A percentile compares a stretch with the other conserved stretches of the same genome.
Conservation (phyloP, 2,888 invertebrate species). For the Rhopalosiphum nymphaeae region DNA sequence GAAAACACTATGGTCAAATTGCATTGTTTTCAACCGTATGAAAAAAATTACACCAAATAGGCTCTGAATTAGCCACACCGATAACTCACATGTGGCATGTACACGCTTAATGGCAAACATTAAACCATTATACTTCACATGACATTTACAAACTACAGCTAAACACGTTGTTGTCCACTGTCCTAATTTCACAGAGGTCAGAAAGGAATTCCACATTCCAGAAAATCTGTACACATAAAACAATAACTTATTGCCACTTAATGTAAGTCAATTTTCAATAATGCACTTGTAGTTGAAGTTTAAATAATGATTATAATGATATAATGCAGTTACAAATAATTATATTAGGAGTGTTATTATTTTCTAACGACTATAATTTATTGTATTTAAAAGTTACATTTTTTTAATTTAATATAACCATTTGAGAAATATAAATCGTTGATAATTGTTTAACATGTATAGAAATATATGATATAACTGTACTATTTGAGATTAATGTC, state of each 20-base stretch:
- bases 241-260: not conserved
- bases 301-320: not conserved
- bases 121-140: too few species aligned
- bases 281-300: not conserved
- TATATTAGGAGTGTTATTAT: not conserved
- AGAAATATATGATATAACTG: not conserved
- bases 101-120: too few species aligned
- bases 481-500: not conserved
- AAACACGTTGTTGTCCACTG: too few species aligned
- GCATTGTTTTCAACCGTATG: too few species aligned
- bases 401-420: not conserved
- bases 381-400: not conserved
- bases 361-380: not conserved
- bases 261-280: not conserved
- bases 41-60: too few species aligned
- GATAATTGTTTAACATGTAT: not conserved
- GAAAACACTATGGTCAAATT: too few species aligned
- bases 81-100: too few species aligned
- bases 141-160: too few species aligned
- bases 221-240: too few species aligned
- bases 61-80: too few species aligned
- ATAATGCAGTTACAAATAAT: not conserved
- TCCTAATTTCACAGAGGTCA: too few species aligned
- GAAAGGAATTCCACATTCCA: too few species aligned
- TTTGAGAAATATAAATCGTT: not conserved